Conservation (phyloP, 2,797 vertebrate genomes). For the Clarias platycephalus region DNA sequence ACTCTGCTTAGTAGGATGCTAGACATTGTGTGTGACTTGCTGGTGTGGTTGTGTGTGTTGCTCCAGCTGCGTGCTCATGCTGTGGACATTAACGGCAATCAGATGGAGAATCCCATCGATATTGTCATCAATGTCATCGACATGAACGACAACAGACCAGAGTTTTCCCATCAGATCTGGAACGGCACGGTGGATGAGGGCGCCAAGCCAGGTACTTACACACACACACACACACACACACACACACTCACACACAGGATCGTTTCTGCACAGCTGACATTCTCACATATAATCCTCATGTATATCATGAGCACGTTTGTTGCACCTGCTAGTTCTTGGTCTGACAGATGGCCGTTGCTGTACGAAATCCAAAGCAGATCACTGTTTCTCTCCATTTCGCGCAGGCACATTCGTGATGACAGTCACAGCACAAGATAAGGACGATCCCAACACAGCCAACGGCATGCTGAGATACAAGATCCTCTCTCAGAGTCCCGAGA, state of each 20-base stretch:
- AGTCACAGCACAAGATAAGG: conserved; percentile 91
- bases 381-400: conserved; percentile 41
- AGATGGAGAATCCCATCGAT: conserved; percentile 98
- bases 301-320: conserved; percentile 20
- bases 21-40: not conserved
- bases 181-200: conserved; percentile 95
- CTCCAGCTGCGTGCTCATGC: conserved; percentile 90
- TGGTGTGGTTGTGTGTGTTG: conserved; percentile 33
- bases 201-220: conserved; percentile 86
- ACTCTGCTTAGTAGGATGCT: not conserved
- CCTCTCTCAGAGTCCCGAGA: conserved; percentile 91
- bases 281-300: conserved; percentile 6
- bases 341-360: not conserved
- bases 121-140: conserved; percentile 98
- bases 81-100: conserved; percentile 96
- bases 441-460: conserved; percentile 91
- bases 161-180: conserved; percentile 90
- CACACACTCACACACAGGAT: not conserved
- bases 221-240: not conserved
- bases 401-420: conserved; percentile 96
- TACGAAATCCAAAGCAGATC: not conserved
- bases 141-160: conserved; percentile 96
- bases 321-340: not conserved
- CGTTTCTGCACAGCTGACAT: conserved; percentile 3
- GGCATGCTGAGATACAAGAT: conserved; percentile 97